phyloP scores from a whole-genome alignment of 1,140 invertebrate species.

The Drosophila mojavensis region DNA sequence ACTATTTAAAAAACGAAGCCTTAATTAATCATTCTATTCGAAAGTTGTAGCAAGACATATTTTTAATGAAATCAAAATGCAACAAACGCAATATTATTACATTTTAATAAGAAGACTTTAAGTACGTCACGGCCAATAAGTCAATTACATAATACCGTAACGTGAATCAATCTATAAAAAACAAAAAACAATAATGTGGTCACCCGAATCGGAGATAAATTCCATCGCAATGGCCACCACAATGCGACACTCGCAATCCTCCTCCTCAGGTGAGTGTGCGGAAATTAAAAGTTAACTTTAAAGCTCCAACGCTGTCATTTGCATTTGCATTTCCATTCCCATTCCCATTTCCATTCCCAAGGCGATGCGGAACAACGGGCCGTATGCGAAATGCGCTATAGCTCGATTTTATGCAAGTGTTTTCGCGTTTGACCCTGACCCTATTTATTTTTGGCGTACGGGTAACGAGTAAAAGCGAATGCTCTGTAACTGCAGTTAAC shows the following conservation, averaged over 20 bases:
- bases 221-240: slow-evolving; percentile 85
- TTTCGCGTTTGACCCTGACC: slow-evolving; percentile 3
- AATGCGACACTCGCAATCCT: slow-evolving; percentile 83
- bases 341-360: not conserved
- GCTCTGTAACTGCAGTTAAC: not conserved
- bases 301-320: too few relatives aligned
- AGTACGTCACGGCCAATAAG: slow-evolving; percentile 14
- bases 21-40: too few relatives aligned
- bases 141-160: slow-evolving; percentile 13
- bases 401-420: not conserved
- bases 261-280: slow-evolving; percentile 83
- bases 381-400: not conserved
- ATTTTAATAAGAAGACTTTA: not conserved
- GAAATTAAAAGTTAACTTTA: not conserved
- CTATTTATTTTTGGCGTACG: not conserved
- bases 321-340: too few relatives aligned
- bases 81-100: slow-evolving; percentile 1
- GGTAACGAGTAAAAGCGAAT: not conserved
- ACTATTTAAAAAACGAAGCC: too few relatives aligned
- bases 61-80: slow-evolving; percentile 3
- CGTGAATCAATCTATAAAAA: slow-evolving; percentile 15
- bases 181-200: slow-evolving; percentile 73
- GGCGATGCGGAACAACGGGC: not conserved
- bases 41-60: too few relatives aligned
- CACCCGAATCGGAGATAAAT: slow-evolving; percentile 84